Percentiles rank a stretch among this genome's conserved stretches.
Evolutionary conservation across 2,888 invertebrate genomes (phyloP).

Genomic region (Griposia aprilina): DNA sequence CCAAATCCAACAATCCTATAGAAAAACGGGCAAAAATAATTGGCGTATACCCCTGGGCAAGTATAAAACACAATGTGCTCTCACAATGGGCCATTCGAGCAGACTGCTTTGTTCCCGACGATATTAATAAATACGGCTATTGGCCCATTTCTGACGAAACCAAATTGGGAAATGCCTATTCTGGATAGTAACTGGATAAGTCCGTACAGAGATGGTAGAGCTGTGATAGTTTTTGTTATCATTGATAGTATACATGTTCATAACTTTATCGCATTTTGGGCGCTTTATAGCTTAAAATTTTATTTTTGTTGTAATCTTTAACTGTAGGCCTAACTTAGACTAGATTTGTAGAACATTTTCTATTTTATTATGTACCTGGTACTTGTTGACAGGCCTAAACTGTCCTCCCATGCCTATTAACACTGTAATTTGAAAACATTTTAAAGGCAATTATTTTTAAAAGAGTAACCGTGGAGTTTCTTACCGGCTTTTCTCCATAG

Average conservation of each 20-base stretch:
- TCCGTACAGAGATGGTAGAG: background rate
- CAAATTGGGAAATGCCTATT: slow-evolving; percentile 37
- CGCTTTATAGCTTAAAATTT: background rate
- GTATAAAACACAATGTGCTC: slow-evolving; percentile 59
- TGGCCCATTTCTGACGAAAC: slow-evolving; percentile 41
- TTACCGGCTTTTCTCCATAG: no score
- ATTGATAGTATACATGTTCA: slow-evolving; percentile 7
- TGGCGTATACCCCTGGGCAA: slow-evolving; percentile 41
- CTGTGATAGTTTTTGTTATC: slow-evolving; percentile 5
- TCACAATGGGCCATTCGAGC: slow-evolving; percentile 50
- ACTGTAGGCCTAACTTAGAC: no score
- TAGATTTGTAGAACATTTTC: no score
- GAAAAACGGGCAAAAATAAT: slow-evolving; percentile 51
- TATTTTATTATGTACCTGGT: no score
- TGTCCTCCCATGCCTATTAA: no score
- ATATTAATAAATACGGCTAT: slow-evolving; percentile 56
- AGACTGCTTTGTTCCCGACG: slow-evolving; percentile 37
- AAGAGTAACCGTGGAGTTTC: no score
- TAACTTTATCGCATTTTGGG: background rate
- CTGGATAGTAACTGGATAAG: slow-evolving; percentile 30
- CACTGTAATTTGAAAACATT: no score
- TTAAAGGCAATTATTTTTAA: no score
- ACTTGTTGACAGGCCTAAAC: no score
- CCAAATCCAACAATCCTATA: slow-evolving; percentile 14
- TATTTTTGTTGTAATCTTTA: no score